Base-by-base conservation (phyloP, 2,888 invertebrate species). In the Cephus rjabovi region DNA sequence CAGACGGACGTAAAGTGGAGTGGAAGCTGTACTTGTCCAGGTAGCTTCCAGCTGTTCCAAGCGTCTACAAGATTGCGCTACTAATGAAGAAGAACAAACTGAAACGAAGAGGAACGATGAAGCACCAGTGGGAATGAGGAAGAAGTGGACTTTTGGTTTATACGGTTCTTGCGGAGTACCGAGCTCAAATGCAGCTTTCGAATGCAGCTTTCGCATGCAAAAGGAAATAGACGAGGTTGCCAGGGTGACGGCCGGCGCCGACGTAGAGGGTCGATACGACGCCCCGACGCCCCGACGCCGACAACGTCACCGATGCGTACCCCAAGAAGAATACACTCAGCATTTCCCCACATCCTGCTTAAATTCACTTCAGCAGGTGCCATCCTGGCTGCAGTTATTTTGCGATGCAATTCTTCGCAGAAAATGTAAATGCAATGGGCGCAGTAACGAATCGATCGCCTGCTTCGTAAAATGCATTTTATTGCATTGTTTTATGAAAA, bases 161-260 rank as follows among this genome's bases (percentile, higher is more conserved):
- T 23, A 23, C 23, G 56, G 56, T 56, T 23, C 23, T 56, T 6
- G 2, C 56, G 71, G 71, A 71, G 71, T 31, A 71, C 56, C 23
- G 15, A 56, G 56, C 15, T 40, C 37, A 4, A 37, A 37, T 37
- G 37, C 40, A 12, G 40, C 40, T 40, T 37, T 37, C 56, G 23
- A 56, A 56, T 71, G 71, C 71, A 31, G 71, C 71, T 71, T 31
- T 79, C 78, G 56, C 79, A 79, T 79, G 81, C 74, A 81, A 82
- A 82, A 81, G 79, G 81, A 81, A 81, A 80, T 81, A 84, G 85
- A 82, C 79, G 82, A 82, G 87, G 90, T 90, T 90, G 89, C 89
- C 88, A 88, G 84, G 90, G 89, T 85, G 89, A 89, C 87, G 87
- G 86, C 84, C 81, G 83, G 85, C 86, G 84, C 82, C 85, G 80